Conservation (phyloP, 2,888 invertebrate genomes). For the Leptopilina myrica region DNA sequence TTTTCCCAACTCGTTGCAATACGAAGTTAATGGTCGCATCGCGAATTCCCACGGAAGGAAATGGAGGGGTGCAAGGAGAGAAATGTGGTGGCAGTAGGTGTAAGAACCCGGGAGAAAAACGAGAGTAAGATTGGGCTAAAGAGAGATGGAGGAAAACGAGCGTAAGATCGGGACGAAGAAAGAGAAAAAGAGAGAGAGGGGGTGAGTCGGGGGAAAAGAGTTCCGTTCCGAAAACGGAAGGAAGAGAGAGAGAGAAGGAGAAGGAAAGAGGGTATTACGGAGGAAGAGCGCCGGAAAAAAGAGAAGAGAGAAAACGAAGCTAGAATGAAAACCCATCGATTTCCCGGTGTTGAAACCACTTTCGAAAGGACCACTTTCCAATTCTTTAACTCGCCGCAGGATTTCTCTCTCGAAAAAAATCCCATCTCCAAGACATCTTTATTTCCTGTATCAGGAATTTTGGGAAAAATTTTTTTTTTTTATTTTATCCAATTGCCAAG, state of each 20-base stretch:
- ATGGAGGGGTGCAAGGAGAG: constrained; percentile 25
- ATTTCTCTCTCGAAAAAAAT: constrained; percentile 44
- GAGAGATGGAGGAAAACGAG: too few species aligned
- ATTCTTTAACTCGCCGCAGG: constrained; percentile 53
- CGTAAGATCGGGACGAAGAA: not conserved
- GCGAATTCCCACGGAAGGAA: constrained; percentile 53
- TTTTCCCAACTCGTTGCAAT: constrained; percentile 38
- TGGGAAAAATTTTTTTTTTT: too few species aligned
- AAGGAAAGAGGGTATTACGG: not conserved
- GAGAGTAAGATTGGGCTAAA: not conserved
- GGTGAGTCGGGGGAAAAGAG: too few species aligned
- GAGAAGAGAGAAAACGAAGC: constrained; percentile 46
- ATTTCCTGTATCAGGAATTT: constrained; percentile 24
- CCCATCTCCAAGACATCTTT: constrained; percentile 26
- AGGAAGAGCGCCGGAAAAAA: constrained; percentile 43
- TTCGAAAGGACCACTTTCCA: constrained; percentile 47
- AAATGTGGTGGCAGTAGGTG: constrained; percentile 24
- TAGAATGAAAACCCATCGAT: constrained; percentile 53
- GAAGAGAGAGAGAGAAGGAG: not conserved
- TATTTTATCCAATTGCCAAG: too few species aligned
- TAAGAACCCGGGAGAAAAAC: not conserved
- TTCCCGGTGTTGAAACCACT: constrained; percentile 50
- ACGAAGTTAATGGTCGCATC: constrained; percentile 57
- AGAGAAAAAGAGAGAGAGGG: not conserved
- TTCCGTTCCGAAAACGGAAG: not conserved